phyloP scores from a whole-genome alignment of 2,888 invertebrate genomes.

The Cetonia aurata region DNA sequence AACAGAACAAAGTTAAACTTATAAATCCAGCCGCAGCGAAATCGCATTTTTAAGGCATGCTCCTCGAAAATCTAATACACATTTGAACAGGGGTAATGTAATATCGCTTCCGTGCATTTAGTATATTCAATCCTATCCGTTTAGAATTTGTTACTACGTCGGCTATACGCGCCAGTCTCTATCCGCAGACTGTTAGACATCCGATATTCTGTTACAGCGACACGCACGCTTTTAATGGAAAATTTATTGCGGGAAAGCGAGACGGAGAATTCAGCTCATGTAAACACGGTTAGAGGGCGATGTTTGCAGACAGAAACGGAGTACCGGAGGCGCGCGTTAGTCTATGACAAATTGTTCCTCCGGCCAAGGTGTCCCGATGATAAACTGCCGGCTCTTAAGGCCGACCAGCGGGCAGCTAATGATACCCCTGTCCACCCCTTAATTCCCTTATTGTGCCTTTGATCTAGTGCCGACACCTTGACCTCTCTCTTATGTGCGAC shows the following conservation, averaged over 20 bases:
- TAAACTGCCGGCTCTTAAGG: conserved; percentile 64
- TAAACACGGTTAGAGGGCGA: conserved; percentile 52
- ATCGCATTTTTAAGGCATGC: conserved; percentile 56
- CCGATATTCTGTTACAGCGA: conserved; percentile 14
- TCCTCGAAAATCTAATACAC: conserved; percentile 55
- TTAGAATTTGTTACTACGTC: not conserved
- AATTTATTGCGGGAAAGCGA: conserved; percentile 28
- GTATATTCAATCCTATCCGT: conserved; percentile 3
- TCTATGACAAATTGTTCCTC: conserved; percentile 39
- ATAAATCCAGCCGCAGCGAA: conserved; percentile 51
- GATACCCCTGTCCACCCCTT: conserved; percentile 65
- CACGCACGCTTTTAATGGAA: conserved; percentile 44
- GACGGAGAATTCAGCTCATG: conserved; percentile 52
- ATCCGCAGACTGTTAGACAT: conserved; percentile 9
- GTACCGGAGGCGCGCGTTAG: conserved; percentile 32
- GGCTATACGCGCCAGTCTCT: not conserved
- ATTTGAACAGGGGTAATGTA: conserved; percentile 58
- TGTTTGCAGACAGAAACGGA: conserved; percentile 36
- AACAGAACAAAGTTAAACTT: conserved; percentile 53
- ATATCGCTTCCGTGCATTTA: conserved; percentile 55
- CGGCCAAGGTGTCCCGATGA: conserved; percentile 53
- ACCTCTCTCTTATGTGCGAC: conserved; percentile 34
- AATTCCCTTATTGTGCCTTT: conserved; percentile 66
- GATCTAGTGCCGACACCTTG: conserved; percentile 65
- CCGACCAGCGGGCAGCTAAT: conserved; percentile 65